A percentile compares a stretch with the other conserved stretches of the same genome.
Conservation (phyloP, 2,797 vertebrate genomes). For the Antennarius maculatus region DNA sequence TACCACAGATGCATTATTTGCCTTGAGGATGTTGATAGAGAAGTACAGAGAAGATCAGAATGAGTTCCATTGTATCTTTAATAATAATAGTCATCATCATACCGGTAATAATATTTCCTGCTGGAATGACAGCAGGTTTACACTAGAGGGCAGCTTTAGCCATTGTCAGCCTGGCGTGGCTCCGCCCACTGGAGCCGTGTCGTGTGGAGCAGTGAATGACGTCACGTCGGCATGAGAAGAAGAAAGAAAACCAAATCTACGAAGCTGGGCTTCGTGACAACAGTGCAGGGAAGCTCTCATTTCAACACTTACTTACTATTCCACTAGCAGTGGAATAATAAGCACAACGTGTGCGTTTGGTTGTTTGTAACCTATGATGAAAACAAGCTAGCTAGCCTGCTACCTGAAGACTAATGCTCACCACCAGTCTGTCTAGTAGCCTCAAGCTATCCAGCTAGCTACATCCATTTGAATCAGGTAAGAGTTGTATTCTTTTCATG, state of each 20-base stretch:
- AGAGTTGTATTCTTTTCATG: neutral
- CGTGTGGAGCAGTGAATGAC: constrained; percentile 13
- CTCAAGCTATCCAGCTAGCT: constrained; percentile 28
- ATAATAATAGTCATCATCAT: no score
- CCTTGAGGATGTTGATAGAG: no score
- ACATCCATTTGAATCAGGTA: constrained; percentile 36
- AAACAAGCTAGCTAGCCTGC: constrained; percentile 28
- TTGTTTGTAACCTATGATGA: constrained; percentile 1
- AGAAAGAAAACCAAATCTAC: constrained; percentile 3
- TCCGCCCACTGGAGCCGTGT: constrained; percentile 41
- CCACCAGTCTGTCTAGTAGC: constrained; percentile 21
- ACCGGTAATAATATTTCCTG: no score
- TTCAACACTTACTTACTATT: neutral
- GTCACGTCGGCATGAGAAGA: constrained; percentile 51
- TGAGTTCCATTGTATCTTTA: no score
- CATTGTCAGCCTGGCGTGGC: neutral
- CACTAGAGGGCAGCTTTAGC: neutral
- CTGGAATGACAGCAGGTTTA: no score
- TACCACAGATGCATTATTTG: no score
- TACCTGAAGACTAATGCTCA: constrained; percentile 20
- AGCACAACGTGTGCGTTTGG: constrained; percentile 8
- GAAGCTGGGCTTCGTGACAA: neutral
- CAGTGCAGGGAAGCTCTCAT: neutral
- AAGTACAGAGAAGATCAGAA: no score
- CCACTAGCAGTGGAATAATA: neutral